Evolutionary conservation across 2,888 invertebrate species (phyloP).

Genomic region (Chalcis sispes): DNA sequence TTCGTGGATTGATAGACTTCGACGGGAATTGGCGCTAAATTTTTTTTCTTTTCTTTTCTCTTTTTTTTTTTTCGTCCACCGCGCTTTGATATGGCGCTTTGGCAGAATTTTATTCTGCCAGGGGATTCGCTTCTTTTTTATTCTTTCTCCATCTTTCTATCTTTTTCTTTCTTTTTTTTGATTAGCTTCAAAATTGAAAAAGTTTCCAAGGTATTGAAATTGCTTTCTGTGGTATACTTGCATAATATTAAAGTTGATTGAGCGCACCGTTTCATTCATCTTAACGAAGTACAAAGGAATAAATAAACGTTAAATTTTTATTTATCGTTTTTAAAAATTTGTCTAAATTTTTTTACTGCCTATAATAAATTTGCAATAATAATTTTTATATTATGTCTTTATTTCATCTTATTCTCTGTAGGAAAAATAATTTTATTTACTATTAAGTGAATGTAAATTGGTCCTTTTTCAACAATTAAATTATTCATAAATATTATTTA

Average conservation of each 20-base stretch:
- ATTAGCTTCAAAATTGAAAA: conserved; percentile 40
- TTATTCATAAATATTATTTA: no score
- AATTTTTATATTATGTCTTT: neutral
- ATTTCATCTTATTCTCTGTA: neutral
- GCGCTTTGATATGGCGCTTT: neutral
- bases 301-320: no score
- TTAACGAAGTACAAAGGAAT: no score
- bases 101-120: conserved; percentile 1
- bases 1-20: conserved; percentile 15
- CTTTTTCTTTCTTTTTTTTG: conserved; percentile 4
- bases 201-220: conserved; percentile 31
- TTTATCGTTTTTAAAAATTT: no score
- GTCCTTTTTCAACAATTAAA: no score
- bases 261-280: no score
- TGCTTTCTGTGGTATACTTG: conserved; percentile 12
- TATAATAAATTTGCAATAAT: neutral
- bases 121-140: neutral
- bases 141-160: no score
- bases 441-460: no score
- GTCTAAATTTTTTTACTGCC: no score
- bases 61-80: neutral
- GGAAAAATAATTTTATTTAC: no score
- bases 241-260: neutral
- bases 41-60: conserved; percentile 2
- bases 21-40: neutral